Evolutionary conservation across 2,797 vertebrate species (phyloP).

Genomic region (Poeciliopsis turneri): DNA sequence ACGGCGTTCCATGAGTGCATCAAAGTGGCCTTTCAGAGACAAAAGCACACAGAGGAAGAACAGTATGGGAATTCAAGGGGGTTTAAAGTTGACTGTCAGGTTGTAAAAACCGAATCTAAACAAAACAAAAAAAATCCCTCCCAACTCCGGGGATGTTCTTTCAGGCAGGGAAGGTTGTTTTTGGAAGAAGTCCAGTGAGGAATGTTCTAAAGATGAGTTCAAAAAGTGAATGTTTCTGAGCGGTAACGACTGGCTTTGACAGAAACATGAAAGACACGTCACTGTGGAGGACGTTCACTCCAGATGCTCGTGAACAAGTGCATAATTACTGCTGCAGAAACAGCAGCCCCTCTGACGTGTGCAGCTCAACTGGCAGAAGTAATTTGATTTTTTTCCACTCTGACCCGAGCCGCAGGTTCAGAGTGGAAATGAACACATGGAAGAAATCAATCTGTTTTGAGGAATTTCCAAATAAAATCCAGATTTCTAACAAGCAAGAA

Average conservation of each 20-base stretch:
- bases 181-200: conserved; percentile 1
- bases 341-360: conserved; percentile 7
- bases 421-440: conserved; percentile 1
- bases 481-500: conserved; percentile 4
- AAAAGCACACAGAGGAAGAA: conserved; percentile 47
- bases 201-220: conserved; percentile 17
- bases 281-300: conserved; percentile 10
- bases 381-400: conserved; percentile 17
- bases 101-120: conserved; percentile 25
- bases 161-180: not conserved
- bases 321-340: not conserved
- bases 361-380: conserved; percentile 10
- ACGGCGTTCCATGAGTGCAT: conserved; percentile 65
- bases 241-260: conserved; percentile 33
- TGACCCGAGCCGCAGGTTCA: not conserved
- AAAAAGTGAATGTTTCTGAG: conserved; percentile 11
- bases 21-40: conserved; percentile 73
- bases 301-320: not conserved
- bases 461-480: not conserved
- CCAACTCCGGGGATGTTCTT: conserved; percentile 14
- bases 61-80: conserved; percentile 20
- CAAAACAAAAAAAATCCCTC: conserved; percentile 4
- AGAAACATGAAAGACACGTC: conserved; percentile 25
- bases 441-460: conserved; percentile 8
- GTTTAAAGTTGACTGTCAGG: conserved; percentile 20